Conservation (phyloP, 2,797 vertebrate species). For the Neosilurus mollespiculum region DNA sequence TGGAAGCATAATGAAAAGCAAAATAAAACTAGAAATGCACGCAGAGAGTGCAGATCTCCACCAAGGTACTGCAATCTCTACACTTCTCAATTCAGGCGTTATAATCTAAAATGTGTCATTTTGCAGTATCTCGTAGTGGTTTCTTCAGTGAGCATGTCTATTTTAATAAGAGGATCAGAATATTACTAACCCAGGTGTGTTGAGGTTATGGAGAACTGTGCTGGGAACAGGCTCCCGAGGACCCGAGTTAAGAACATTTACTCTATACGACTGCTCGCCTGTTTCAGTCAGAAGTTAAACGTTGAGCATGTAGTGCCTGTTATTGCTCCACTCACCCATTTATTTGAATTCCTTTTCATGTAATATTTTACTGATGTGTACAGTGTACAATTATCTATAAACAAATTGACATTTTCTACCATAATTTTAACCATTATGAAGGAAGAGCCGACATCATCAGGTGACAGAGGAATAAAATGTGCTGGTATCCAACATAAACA, state of each 20-base stretch:
- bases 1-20: no score
- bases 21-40: no score
- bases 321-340: background rate
- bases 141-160: no score
- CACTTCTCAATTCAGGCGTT: no score
- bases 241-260: background rate
- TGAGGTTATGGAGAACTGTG: background rate
- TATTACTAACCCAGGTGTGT: background rate
- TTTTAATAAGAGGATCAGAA: background rate
- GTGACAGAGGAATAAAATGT: conserved; percentile 5
- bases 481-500: conserved; percentile 24
- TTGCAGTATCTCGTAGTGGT: no score
- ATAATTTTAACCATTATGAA: background rate
- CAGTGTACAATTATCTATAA: no score
- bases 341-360: background rate
- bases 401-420: no score
- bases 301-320: no score
- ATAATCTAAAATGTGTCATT: no score
- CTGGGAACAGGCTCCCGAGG: background rate
- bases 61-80: no score
- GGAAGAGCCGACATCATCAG: background rate
- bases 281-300: background rate
- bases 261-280: background rate
- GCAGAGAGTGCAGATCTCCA: no score
- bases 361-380: background rate